phyloP scores from a whole-genome alignment of 1,140 invertebrate genomes.

The Coenobita brevimanus region DNA sequence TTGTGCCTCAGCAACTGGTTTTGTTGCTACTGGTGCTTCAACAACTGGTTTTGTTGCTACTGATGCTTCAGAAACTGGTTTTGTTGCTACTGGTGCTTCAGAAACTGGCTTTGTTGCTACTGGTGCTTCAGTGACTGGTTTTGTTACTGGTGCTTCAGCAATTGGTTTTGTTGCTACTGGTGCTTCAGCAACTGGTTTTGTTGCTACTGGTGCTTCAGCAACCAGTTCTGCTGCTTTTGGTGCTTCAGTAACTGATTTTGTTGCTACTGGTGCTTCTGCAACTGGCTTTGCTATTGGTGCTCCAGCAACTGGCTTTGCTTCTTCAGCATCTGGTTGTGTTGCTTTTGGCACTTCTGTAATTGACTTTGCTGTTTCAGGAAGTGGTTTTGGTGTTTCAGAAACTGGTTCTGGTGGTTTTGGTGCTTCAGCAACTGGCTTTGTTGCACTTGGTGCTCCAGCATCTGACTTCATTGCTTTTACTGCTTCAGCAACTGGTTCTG shows the following conservation, averaged over 20 bases:
- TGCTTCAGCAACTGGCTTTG: background rate
- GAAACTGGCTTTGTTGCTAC: background rate
- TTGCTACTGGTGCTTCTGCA: background rate
- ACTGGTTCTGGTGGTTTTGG: background rate
- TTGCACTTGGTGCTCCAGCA: background rate
- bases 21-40: background rate
- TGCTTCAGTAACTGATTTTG: background rate
- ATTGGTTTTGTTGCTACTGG: background rate
- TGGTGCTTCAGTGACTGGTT: background rate
- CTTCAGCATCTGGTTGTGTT: background rate
- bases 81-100: slow-evolving; percentile 6
- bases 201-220: background rate
- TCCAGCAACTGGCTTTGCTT: background rate
- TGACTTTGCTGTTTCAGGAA: no score
- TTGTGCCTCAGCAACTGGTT: background rate
- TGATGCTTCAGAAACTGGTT: background rate
- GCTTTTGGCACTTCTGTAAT: background rate
- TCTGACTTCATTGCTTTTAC: background rate
- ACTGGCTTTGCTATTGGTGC: background rate
- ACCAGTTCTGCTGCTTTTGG: background rate
- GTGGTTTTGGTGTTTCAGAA: background rate
- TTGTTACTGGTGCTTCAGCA: background rate
- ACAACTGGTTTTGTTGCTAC: background rate
- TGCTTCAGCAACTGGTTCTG: background rate
- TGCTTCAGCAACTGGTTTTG: background rate